Percentiles rank a stretch among this genome's conserved stretches.
Conservation (phyloP, 2,888 invertebrate species). For the Conchocele bisecta region DNA sequence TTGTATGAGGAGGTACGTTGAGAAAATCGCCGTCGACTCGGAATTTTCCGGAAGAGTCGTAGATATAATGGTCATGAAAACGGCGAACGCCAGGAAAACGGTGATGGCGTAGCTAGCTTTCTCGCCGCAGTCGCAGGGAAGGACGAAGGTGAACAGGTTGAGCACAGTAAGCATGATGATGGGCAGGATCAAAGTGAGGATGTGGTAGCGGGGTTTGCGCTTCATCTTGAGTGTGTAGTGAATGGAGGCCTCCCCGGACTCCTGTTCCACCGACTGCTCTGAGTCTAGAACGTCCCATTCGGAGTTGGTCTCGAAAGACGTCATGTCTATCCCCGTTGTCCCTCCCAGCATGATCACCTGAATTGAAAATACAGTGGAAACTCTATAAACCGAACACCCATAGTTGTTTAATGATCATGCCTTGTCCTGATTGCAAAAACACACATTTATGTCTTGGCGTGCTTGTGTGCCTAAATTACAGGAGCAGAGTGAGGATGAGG, state of each 20-base stretch:
- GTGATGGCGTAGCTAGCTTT: conserved; percentile 38
- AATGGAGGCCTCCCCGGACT: conserved; percentile 19
- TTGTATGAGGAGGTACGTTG: conserved; percentile 37
- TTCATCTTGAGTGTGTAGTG: conserved; percentile 29
- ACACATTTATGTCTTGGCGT: too few species aligned
- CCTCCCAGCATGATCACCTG: conserved; percentile 36
- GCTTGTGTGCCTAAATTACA: too few species aligned
- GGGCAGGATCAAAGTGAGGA: conserved; percentile 39
- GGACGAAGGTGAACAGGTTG: conserved; percentile 35
- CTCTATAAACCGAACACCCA: too few species aligned
- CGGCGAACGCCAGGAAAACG: conserved; percentile 42
- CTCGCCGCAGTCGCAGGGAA: conserved; percentile 42
- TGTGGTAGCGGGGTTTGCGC: conserved; percentile 35
- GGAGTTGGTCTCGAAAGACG: conserved; percentile 27
- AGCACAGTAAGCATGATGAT: conserved; percentile 34
- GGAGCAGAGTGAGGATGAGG: too few species aligned
- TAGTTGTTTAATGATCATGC: too few species aligned
- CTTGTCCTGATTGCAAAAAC: too few species aligned
- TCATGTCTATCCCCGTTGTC: conserved; percentile 20
- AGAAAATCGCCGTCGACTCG: conserved; percentile 19
- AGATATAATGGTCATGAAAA: conserved; percentile 40
- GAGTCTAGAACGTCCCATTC: conserved; percentile 34
- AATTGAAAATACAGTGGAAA: too few species aligned
- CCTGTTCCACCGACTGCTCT: not conserved
- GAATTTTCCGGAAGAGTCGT: conserved; percentile 38